Conservation (phyloP, 2,888 invertebrate species). For the Brenthis hecate region DNA sequence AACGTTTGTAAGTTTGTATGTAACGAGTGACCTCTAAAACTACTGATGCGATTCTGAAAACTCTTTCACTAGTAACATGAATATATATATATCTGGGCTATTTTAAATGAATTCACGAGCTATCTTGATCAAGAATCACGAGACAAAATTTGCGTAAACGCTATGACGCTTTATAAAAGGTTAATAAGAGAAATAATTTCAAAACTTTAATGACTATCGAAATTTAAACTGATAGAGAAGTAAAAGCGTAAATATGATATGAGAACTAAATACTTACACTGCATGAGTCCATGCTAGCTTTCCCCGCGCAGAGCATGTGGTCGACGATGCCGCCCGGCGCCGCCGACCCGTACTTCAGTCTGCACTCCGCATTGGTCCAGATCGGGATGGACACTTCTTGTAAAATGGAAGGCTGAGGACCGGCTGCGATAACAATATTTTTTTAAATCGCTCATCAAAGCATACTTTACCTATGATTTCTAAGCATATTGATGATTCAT, state of each 20-base stretch:
- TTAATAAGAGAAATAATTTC: not conserved
- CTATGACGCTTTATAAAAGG: no score
- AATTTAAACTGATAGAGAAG: not conserved
- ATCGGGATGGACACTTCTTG: constrained; percentile 93
- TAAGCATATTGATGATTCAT: not conserved
- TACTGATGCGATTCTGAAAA: no score
- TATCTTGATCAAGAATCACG: no score
- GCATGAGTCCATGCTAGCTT: constrained; percentile 92
- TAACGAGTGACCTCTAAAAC: no score
- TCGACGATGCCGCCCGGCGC: constrained; percentile 95
- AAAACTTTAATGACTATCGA: no score
- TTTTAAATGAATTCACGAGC: no score
- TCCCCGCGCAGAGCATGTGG: constrained; percentile 94
- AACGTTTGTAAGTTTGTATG: no score
- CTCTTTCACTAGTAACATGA: no score
- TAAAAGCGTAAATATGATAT: not conserved
- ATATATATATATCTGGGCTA: no score
- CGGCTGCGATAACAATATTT: constrained; percentile 79
- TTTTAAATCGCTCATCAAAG: not conserved
- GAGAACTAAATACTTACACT: constrained; percentile 84
- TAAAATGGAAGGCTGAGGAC: constrained; percentile 89
- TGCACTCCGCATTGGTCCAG: constrained; percentile 91
- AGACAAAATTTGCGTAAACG: no score
- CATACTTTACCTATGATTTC: not conserved
- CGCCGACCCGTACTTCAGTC: constrained; percentile 89